A percentile compares a stretch with the other conserved stretches of the same genome.
These are phyloP conservation scores for Sparidentex hasta DNA, from an alignment of 2,797 vertebrate species.

Conservation along the genomic window DNA sequence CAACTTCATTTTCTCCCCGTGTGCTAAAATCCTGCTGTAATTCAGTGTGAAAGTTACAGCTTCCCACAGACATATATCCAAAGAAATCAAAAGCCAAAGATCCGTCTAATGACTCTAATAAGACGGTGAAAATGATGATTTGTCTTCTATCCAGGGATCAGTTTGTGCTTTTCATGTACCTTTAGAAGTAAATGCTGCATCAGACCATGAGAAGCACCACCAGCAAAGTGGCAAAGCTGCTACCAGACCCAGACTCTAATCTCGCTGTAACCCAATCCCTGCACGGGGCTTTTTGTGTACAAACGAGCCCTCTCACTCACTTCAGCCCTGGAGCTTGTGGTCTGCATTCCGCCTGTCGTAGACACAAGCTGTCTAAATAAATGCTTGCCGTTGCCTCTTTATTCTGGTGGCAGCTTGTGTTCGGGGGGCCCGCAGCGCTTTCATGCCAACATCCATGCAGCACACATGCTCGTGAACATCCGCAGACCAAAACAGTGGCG, in stretches of 20 bases:
- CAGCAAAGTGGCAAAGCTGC: slow-evolving; percentile 62
- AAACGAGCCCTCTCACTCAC: slow-evolving; percentile 75
- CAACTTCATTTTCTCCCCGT: slow-evolving; percentile 54
- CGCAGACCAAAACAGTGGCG: slow-evolving; percentile 75
- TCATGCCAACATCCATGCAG: slow-evolving; percentile 71
- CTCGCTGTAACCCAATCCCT: slow-evolving; percentile 73
- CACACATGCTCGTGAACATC: slow-evolving; percentile 75
- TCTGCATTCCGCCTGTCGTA: slow-evolving; percentile 80
- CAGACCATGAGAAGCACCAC: slow-evolving; percentile 59
- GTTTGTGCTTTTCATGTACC: slow-evolving; percentile 57
- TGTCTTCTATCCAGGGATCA: slow-evolving; percentile 53
- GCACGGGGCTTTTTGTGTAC: slow-evolving; percentile 69
- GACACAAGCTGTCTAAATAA: slow-evolving; percentile 85
- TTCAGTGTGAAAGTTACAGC: slow-evolving; percentile 35
- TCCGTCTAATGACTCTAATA: slow-evolving; percentile 53
- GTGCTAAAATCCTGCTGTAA: slow-evolving; percentile 46
- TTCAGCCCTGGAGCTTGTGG: slow-evolving; percentile 74
- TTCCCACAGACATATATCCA: slow-evolving; percentile 50
- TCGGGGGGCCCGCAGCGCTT: slow-evolving; percentile 57
- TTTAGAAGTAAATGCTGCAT: slow-evolving; percentile 49
- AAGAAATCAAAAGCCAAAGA: slow-evolving; percentile 38
- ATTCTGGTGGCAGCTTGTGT: slow-evolving; percentile 77
- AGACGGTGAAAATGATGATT: slow-evolving; percentile 46
- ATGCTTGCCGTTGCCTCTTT: slow-evolving; percentile 69
- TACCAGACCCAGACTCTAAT: slow-evolving; percentile 70